phyloP scores from a whole-genome alignment of 1,140 invertebrate genomes.

The Metopolophium dirhodum region DNA sequence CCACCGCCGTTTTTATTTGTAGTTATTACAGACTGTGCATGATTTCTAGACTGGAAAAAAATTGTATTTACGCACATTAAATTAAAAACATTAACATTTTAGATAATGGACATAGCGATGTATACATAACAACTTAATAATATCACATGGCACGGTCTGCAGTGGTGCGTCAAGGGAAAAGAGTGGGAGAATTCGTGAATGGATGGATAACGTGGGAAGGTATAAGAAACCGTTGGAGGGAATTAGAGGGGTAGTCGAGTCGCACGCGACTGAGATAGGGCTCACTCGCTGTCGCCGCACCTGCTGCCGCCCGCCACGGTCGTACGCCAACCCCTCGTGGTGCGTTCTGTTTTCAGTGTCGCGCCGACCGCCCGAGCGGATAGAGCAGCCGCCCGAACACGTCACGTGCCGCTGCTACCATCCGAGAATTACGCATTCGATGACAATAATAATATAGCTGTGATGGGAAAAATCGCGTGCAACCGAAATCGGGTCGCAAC shows the following conservation, averaged over 20 bases:
- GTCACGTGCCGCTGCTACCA: neutral
- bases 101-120: neutral
- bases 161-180: neutral
- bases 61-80: neutral
- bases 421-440: neutral
- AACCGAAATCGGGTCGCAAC: conserved; percentile 45
- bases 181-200: neutral
- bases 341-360: conserved; percentile 36
- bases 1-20: neutral
- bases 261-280: conserved; percentile 28
- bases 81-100: neutral
- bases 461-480: conserved; percentile 52
- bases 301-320: neutral
- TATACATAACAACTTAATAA: neutral
- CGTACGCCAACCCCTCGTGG: conserved; percentile 15
- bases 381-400: neutral
- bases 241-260: neutral
- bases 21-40: neutral
- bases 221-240: neutral
- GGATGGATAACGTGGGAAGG: neutral
- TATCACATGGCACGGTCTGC: neutral
- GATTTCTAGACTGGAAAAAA: neutral
- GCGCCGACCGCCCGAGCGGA: conserved; percentile 27
- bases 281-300: conserved; percentile 15
- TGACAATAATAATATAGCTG: neutral